Base-by-base conservation (phyloP, 2,888 invertebrate genomes). In the Caenorhabditis imperialis region DNA sequence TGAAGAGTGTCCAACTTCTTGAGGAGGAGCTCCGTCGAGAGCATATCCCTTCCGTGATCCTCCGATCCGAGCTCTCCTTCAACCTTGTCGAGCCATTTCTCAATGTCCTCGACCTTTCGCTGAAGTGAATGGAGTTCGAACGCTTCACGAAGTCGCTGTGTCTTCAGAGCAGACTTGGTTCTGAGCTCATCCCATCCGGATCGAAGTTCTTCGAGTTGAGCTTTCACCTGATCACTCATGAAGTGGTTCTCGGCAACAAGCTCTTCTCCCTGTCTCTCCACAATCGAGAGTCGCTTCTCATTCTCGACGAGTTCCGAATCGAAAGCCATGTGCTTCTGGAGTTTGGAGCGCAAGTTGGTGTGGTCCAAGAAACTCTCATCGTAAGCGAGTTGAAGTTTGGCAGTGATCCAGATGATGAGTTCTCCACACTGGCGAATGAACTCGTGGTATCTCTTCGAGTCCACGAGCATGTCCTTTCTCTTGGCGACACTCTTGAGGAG, bases 351-450 rank as follows among this genome's bases (percentile, higher is more conserved):
- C n/a, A 99, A 91, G 89, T 98, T 98, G n/a, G 93, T 94, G 0
- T 94, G 92, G 85, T 99, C 98, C 60, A 95, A 91, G 89, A 96
- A 98, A 85, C 93, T 94, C 88, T 96, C 96, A 88, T 99, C 98
- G 62, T 92, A 91, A 0, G 96, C 97, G 7, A 94, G 92, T 89
- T 96, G 95, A 88, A 95, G 92, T 89, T 98, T 97, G 88, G 95
- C 94, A 78, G 93, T 92, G 79, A 98, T 91, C 97, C 98, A 98
- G 40, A 93, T 93, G 85, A 89, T 88, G 57, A 90, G 85, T 51
- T 88, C 88, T 33, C 88, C 84, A 55, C 89, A 87, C 40, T 89
- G 80, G 14, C 88, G 86, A 50, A 89, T 82, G 45, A 88, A 88
- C 45, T 84, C 81, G 48, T 83, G 85, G 67, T 86, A 76, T 57